Evolutionary conservation across 2,888 invertebrate genomes (phyloP).

Genomic region (Lithophane leautieri): DNA sequence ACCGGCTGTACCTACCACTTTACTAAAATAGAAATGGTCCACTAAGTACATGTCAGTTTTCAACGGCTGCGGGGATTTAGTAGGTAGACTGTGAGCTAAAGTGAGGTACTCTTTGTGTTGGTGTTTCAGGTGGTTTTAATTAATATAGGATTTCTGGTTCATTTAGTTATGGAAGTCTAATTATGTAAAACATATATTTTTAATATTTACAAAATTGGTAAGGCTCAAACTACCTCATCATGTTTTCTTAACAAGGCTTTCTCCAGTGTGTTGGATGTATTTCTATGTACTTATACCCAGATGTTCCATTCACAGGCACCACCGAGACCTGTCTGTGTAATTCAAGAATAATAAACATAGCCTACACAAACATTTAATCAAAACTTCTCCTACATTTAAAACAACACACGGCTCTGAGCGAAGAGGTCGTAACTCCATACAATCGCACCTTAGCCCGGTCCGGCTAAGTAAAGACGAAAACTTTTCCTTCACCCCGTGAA

Average conservation of each 20-base stretch:
- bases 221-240: background rate
- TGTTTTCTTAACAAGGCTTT: background rate
- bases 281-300: background rate
- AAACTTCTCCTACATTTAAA: slow-evolving; percentile 49
- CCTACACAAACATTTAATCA: slow-evolving; percentile 38
- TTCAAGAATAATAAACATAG: slow-evolving; percentile 31
- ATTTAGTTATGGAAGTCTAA: background rate
- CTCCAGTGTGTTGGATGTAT: background rate
- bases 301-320: background rate
- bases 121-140: slow-evolving; percentile 17
- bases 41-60: slow-evolving; percentile 50
- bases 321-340: background rate
- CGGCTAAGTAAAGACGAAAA: slow-evolving; percentile 46
- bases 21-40: slow-evolving; percentile 47
- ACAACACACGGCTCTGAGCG: slow-evolving; percentile 18
- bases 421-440: slow-evolving; percentile 34
- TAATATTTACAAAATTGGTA: background rate
- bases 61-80: slow-evolving; percentile 26
- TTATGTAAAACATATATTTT: background rate
- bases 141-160: slow-evolving; percentile 5
- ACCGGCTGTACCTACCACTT: slow-evolving; percentile 34
- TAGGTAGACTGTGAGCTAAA: slow-evolving; percentile 1
- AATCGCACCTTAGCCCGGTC: slow-evolving; percentile 30
- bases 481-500: slow-evolving; percentile 60
- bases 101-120: slow-evolving; percentile 7